Evolutionary conservation across 1,140 invertebrate genomes (phyloP).

Genomic region (Brachionus calyciflorus): DNA sequence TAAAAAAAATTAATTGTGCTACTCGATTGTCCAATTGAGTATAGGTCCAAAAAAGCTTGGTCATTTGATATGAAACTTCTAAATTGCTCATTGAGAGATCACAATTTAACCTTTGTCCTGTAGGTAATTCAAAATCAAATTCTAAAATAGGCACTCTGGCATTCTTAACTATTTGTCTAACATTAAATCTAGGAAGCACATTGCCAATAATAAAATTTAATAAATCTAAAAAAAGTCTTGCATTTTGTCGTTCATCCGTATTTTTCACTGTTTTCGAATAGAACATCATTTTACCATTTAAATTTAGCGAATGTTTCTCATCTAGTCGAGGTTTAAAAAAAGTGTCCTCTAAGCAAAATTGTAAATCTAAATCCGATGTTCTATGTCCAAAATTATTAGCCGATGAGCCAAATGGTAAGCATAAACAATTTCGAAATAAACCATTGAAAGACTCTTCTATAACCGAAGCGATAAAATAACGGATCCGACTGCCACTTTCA

Average conservation of each 20-base stretch:
- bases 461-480: slow-evolving; percentile 25
- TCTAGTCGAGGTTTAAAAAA: not conserved
- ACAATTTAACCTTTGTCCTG: slow-evolving; percentile 20
- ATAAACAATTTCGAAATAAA: slow-evolving; percentile 9
- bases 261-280: slow-evolving; percentile 12
- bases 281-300: slow-evolving; percentile 37
- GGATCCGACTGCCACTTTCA: not conserved
- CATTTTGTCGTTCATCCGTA: not conserved
- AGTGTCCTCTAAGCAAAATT: slow-evolving; percentile 14
- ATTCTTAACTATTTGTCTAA: slow-evolving; percentile 11
- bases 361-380: slow-evolving; percentile 39
- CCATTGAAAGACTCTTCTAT: slow-evolving; percentile 37
- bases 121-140: slow-evolving; percentile 37
- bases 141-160: slow-evolving; percentile 40
- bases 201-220: slow-evolving; percentile 17
- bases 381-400: slow-evolving; percentile 22
- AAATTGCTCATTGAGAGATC: slow-evolving; percentile 41
- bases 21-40: slow-evolving; percentile 18
- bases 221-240: slow-evolving; percentile 18
- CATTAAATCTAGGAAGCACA: slow-evolving; percentile 28
- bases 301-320: not conserved
- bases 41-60: slow-evolving; percentile 43
- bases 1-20: slow-evolving; percentile 41
- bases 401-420: slow-evolving; percentile 29
- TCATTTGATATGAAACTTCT: slow-evolving; percentile 28